phyloP scores from a whole-genome alignment of 2,113 vertebrate genomes.

The Indri indri region DNA sequence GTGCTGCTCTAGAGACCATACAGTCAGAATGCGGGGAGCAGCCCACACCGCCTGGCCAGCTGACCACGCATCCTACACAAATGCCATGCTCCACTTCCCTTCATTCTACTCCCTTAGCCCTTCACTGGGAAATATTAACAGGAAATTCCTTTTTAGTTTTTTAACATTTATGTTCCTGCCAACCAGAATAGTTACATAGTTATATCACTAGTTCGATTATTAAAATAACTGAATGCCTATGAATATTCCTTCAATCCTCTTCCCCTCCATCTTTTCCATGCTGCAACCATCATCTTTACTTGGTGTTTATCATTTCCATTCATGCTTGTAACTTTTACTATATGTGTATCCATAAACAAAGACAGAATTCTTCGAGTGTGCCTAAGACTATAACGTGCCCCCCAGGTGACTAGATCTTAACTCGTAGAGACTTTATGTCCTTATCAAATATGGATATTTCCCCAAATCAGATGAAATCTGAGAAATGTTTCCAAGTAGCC shows the following conservation, averaged over 20 bases:
- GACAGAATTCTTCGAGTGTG: slow-evolving; percentile 57
- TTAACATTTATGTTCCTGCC: not conserved
- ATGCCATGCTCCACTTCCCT: not conserved
- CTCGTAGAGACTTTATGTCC: slow-evolving; percentile 59
- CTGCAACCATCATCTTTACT: slow-evolving; percentile 17
- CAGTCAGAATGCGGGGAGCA: not conserved
- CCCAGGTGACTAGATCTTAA: slow-evolving; percentile 51
- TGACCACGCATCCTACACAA: not conserved
- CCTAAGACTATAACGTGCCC: not conserved
- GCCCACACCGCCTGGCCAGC: not conserved
- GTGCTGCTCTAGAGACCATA: rapidly evolving
- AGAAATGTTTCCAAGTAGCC: slow-evolving; percentile 60
- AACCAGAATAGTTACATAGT: not conserved
- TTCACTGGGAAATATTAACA: not conserved
- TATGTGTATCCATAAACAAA: slow-evolving; percentile 69
- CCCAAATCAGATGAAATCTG: slow-evolving; percentile 74
- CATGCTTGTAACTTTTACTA: slow-evolving; percentile 63
- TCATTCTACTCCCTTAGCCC: not conserved
- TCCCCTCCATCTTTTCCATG: not conserved
- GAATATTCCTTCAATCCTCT: not conserved
- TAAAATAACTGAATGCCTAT: not conserved
- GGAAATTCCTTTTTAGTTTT: not conserved
- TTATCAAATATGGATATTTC: slow-evolving; percentile 71
- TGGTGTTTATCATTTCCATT: slow-evolving; percentile 63
- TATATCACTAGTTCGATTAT: not conserved